Evolutionary conservation across 2,797 vertebrate genomes (phyloP), one percentile per base, ranked within the genome.

Genomic region (Oreochromis grahami): DNA sequence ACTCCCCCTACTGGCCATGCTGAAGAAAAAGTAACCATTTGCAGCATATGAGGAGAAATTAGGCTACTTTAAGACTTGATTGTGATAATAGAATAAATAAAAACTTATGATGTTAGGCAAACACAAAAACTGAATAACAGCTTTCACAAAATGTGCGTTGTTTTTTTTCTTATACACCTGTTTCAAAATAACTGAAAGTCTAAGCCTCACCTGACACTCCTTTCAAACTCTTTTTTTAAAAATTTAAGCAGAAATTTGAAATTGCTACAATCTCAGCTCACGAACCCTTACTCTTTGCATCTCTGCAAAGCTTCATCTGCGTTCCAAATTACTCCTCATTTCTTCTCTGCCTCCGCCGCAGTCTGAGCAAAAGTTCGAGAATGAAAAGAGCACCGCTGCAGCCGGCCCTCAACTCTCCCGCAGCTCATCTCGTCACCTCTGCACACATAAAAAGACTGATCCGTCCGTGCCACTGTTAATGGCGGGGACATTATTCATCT

Each of bases 401-500:
- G 38, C 29, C 53, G n/a, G 60, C 76, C 79, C 68, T 76, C 48
- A 93, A 92, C 91, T 95, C 96, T 94, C 91, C 79, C 29, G 78
- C 84, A 85, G 82, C 91, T 86, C 92, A 85, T 91, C 88, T 72
- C 84, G 48, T 89, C 88, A 77, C 63, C 95, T 93, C 91, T 92
- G 93, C 91, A 93, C 95, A 96, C 96, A 96, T 95, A 95, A 96
- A 97, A 96, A 96, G 97, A 91, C 95, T 89, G 95, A 96, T 96
- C 94, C 87, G 90, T 96, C 96, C 96, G 93, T 87, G 91, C 94
- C 93, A 89, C 90, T 29, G 93, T 95, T 97, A 97, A 97, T 97
- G 96, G 94, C 84, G 93, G 93, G 89, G 95, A 97, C 97, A 97
- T 97, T 97, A 97, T 97, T 97, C 96, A 97, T 97, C 96, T 96